Evolutionary conservation across 2,888 invertebrate species (phyloP), one percentile per base, ranked within the genome.

Genomic region (Alcis repandata): DNA sequence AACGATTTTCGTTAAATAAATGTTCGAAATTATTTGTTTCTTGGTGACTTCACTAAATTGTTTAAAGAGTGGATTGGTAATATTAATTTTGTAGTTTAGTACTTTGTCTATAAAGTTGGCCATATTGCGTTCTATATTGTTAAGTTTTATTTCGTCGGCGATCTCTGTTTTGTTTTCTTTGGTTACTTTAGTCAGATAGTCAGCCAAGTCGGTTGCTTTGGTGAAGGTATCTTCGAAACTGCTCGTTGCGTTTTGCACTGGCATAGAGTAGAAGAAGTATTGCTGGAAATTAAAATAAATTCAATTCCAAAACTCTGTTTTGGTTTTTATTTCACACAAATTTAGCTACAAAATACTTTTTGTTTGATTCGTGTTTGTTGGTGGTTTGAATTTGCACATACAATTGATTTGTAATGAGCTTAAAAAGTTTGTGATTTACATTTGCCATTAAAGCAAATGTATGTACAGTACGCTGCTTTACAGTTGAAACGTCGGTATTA

Each of bases 1-100:
- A 7, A 89, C 85, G 27, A 90, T 72, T 83, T 84, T 85, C 4
- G 91, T 83, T 45, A 93, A 79, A 72, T 92, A 93, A 41, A 85
- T 75, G 2, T 79, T 78, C 1, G 87, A 74, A 19, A 75, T 70
- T 17, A 88, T 83, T 68, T 89, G 86, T 69, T 88, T 92, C 41
- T 74, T 84, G 67, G 85, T 89, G 1, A 86, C 76, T 66, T 89
- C 85, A 69, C 74, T 83, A 45, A 90, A 92, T 1, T 76, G 33
- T 13, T 72, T 75, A 61, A 89, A 93, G 0, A 82, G 76, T 2
- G 80, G 70, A 59, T 86, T 80, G 0, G 74, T 83, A 43, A 74
- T 72, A 36, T 87, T 79, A 0, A 93, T 71, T 77, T 83, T 85
- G 61, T 83, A 92, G 17, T 77, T 77, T 1, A 91, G 17, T 38